Percentiles rank a stretch among this genome's conserved stretches.
Evolutionary conservation across 2,113 vertebrate genomes (phyloP).

Genomic region (Daphoenositta chrysoptera): DNA sequence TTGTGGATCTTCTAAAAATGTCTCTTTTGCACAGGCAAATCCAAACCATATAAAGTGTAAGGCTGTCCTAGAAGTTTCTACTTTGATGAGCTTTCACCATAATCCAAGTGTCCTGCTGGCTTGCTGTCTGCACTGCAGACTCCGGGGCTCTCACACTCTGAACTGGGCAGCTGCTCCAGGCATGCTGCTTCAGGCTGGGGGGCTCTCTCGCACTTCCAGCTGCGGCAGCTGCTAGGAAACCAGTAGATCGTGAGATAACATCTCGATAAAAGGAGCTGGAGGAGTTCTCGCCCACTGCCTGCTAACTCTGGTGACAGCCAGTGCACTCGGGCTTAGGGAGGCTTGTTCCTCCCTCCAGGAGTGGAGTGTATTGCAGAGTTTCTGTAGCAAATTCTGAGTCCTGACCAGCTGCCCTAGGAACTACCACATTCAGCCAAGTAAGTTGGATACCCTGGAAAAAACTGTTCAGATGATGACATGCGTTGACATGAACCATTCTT

Average conservation of each 20-base stretch:
- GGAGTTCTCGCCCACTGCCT: neutral
- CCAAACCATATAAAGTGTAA: neutral
- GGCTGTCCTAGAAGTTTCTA: neutral
- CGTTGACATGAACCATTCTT: neutral
- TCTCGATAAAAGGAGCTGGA: neutral
- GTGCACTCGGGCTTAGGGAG: neutral
- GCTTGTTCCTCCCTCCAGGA: neutral
- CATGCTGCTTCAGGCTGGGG: neutral
- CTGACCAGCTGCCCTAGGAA: neutral
- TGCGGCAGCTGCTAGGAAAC: constrained; percentile 10
- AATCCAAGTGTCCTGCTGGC: neutral
- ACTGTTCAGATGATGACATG: neutral
- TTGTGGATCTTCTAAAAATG: neutral
- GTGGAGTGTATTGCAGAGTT: neutral
- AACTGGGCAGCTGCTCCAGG: neutral
- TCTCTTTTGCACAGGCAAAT: neutral
- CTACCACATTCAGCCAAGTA: neutral
- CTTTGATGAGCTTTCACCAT: neutral
- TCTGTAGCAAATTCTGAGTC: neutral
- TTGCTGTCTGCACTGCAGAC: neutral
- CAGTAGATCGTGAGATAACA: neutral
- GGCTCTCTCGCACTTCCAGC: neutral
- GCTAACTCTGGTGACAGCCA: neutral
- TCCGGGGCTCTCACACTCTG: neutral
- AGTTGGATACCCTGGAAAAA: neutral